Evolutionary conservation across 2,888 invertebrate genomes (phyloP), one percentile per base, ranked within the genome.

Genomic region (Drosophila meridionalis): DNA sequence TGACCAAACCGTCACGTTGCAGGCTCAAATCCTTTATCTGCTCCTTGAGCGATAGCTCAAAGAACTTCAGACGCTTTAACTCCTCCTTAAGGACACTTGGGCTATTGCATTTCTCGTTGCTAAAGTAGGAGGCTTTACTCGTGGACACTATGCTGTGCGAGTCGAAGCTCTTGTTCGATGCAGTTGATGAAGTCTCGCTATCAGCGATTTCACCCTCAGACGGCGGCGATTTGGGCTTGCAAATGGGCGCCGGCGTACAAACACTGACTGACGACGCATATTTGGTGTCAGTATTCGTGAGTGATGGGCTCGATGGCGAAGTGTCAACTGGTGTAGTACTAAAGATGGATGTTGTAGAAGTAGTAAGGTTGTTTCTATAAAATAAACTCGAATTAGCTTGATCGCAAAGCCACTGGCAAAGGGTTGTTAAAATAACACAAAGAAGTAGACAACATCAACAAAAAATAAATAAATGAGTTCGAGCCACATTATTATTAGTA

Each of bases 1-100:
- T 93, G n/a, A 93, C 91, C 52, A 93, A 85, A 66, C 92, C 91
- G 63, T 93, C 93, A 48, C 93, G 91, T 84, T 93, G 92, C 73
- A 93, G 82, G 26, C 91, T 90, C 62, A 93, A 89, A 69, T 92
- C 92, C 75, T 92, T 92, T 5, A 93, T 91, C 80, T 93, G 93
- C 73, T 93, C 93, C 56, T 91, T 92, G 6, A 93, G 80, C 20
- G 93, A 92, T 36, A 93, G 76, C 76, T 93, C 93, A 72, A 93
- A 92, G 67, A 88, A 90, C 76, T 93, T 93, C 30, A 93, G 82
- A 52, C 92, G 92, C 70, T 93, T 93, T 4, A 93, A 79, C 71
- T 93, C 93, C 67, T 93, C 93, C 71, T 92, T 92, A 32, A 93
- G 74, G 4, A 77, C 79, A 71, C 89, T 92, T n/a, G 93, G 91